Evolutionary conservation across 1,140 invertebrate species (phyloP).

Genomic region (Bombus confusus): DNA sequence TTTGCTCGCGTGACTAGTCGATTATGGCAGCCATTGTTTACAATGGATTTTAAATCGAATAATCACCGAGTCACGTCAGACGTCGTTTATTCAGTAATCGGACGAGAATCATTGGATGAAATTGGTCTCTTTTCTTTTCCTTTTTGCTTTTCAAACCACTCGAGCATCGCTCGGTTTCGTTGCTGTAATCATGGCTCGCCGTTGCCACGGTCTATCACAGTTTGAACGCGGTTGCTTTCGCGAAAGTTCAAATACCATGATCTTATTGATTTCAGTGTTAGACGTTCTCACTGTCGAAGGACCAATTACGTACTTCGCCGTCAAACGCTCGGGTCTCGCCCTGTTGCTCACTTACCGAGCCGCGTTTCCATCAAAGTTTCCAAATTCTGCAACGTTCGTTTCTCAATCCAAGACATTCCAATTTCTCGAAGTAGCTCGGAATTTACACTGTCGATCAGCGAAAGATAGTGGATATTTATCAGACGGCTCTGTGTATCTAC

Average conservation of each 20-base stretch:
- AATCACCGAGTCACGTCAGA: neutral
- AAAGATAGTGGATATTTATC: too few relatives aligned
- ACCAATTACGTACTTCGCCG: slow-evolving; percentile 6
- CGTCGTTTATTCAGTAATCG: slow-evolving; percentile 12
- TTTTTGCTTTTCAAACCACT: neutral
- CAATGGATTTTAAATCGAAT: slow-evolving; percentile 13
- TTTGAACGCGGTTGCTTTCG: neutral
- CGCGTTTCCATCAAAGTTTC: neutral
- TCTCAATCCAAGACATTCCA: neutral
- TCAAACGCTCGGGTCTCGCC: neutral
- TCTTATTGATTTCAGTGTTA: neutral
- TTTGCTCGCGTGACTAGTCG: neutral
- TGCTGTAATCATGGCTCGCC: neutral
- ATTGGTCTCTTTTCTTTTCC: neutral
- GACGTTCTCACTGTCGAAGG: neutral
- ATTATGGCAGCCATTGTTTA: neutral
- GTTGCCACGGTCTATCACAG: neutral
- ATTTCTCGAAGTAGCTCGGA: neutral
- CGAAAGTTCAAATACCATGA: neutral
- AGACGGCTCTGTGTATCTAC: neutral
- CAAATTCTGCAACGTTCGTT: neutral
- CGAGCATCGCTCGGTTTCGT: neutral
- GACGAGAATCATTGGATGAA: neutral
- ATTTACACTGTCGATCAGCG: neutral
- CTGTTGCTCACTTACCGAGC: too few relatives aligned